phyloP scores from a whole-genome alignment of 2,797 vertebrate genomes.

The Setipinna tenuifilis region DNA sequence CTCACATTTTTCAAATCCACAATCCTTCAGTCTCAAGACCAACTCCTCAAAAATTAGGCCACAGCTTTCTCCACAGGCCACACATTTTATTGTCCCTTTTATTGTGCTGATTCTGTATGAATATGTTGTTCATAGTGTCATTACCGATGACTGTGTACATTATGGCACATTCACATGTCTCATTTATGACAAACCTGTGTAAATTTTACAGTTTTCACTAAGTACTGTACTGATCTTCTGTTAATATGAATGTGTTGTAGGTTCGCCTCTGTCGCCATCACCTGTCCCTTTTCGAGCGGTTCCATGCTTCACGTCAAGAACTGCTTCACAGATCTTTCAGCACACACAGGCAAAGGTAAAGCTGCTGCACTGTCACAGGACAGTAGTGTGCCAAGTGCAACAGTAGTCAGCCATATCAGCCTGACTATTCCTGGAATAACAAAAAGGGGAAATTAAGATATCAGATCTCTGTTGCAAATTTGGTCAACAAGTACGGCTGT shows the following conservation, averaged over 20 bases:
- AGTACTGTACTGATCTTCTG: not conserved
- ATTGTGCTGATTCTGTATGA: no score
- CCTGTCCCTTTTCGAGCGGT: constrained; percentile 58
- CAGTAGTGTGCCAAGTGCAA: not conserved
- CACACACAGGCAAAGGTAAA: constrained; percentile 64
- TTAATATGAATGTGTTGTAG: constrained; percentile 50
- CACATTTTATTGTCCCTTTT: no score
- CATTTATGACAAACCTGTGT: not conserved
- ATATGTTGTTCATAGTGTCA: not conserved
- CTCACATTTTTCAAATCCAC: no score
- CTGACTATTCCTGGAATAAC: no score
- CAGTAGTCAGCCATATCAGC: not conserved
- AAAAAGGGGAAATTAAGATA: no score
- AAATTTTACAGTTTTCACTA: not conserved
- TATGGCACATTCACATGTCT: no score
- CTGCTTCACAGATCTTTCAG: constrained; percentile 61
- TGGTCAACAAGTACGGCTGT: not conserved
- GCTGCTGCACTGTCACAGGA: not conserved
- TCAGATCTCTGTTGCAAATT: not conserved
- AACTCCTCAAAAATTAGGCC: no score
- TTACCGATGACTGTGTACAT: not conserved
- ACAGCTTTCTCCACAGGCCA: no score
- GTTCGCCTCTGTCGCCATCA: constrained; percentile 69
- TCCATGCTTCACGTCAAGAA: constrained; percentile 25
- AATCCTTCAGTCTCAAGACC: no score